Base-by-base conservation (phyloP, 2,113 vertebrate species). In the Galeopterus variegatus region DNA sequence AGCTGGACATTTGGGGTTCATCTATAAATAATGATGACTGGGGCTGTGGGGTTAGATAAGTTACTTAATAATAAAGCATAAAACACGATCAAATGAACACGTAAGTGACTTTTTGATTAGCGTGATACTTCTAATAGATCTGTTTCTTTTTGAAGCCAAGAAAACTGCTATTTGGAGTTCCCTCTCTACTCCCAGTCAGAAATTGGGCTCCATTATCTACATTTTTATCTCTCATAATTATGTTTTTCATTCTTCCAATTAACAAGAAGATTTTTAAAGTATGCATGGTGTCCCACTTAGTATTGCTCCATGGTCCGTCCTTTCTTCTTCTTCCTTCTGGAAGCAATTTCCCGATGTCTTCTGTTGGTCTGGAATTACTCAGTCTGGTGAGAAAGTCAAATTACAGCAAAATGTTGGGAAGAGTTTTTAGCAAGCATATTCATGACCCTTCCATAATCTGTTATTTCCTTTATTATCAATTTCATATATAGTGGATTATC, bases 401-500 rank as follows among this genome's bases (percentile, higher is more conserved):
- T 62, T 36, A 14, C 36, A 85, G 50, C 23, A 62, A 83, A 81
- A 93, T 73, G 88, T 86, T 36, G 50, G 21, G 28, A 96, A 58
- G 19, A 36, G 10, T 36, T 33, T 88, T 70, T 88, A 90, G 56
- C 5, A 72, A 80, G 54, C 8, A 60, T 56, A 45, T 67, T 83
- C 18, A 81, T 75, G 36, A 56, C 41, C 26, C 15, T 90, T 62
- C 8, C 41, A 90, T n/a, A 72, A 50, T 64, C 26, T 90, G 50
- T 50, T 58, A 17, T 79, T 94, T 86, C 12, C 45, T 84, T 93
- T 84, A 86, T 82, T 93, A 91, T 76, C 91, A 93, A 88, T 76
- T 77, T 86, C 17, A 75, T 73, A 28, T 62, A 58, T 85, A 64
- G 3, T 41, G 7, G 19, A 41, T 85, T 94, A 64, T 80, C 41